phyloP scores from a whole-genome alignment of 2,113 vertebrate species.

The Tor tambroides region DNA sequence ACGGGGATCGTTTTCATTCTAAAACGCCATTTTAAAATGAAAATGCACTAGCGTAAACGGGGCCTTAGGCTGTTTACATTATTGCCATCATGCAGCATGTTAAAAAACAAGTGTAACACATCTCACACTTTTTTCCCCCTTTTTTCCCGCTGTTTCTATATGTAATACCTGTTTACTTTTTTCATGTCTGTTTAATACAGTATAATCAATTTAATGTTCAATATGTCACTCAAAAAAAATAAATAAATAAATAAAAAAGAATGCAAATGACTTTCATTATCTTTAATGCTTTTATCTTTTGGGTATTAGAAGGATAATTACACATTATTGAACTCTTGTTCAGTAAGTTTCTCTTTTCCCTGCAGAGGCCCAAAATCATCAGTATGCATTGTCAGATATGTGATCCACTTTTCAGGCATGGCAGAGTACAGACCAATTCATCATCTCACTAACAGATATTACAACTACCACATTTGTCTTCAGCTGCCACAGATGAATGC shows the following conservation, averaged over 20 bases:
- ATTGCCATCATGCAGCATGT: not conserved
- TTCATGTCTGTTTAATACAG: not conserved
- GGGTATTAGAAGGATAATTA: not conserved
- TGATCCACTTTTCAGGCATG: constrained; percentile 48
- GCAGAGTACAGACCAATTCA: constrained; percentile 58
- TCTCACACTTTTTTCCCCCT: not conserved
- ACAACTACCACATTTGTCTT: constrained; percentile 56
- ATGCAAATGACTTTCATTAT: not conserved
- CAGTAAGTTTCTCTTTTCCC: constrained; percentile 9
- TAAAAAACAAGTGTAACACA: not conserved
- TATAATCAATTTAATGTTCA: not conserved
- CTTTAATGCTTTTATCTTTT: not conserved
- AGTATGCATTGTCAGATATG: constrained; percentile 42
- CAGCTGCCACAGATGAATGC: constrained; percentile 43
- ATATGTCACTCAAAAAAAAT: not conserved
- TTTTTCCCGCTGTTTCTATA: not conserved
- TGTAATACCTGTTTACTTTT: not conserved
- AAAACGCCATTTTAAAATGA: too few species aligned
- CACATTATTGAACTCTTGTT: constrained; percentile 7
- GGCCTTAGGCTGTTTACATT: not conserved
- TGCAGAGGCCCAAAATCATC: constrained; percentile 35
- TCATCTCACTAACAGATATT: constrained; percentile 61
- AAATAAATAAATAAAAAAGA: too few species aligned
- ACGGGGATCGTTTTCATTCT: too few species aligned
- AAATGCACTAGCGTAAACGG: too few species aligned